Evolutionary conservation across 2,113 vertebrate genomes (phyloP).

Genomic region (Sturnus vulgaris): DNA sequence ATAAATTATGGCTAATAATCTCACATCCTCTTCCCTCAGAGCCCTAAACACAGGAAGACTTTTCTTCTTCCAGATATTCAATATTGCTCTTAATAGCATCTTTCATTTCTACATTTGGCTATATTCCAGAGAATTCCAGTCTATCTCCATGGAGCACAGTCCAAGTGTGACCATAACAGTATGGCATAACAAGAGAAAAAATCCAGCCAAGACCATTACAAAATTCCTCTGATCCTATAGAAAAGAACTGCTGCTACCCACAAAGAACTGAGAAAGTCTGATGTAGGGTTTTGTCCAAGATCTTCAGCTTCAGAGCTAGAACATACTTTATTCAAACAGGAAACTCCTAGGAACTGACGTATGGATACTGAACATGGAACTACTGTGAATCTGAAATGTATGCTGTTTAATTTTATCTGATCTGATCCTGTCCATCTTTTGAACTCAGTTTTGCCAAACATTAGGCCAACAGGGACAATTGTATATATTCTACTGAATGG

Average conservation of each 20-base stretch:
- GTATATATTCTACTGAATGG: not conserved
- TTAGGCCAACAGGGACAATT: not conserved
- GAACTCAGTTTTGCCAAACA: not conserved
- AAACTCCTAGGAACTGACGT: not conserved
- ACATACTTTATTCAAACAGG: not conserved
- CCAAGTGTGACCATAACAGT: not conserved
- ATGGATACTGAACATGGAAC: not conserved
- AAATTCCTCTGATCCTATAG: not conserved
- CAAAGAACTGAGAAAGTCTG: not conserved
- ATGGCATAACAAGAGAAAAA: not conserved
- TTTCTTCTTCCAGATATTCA: constrained; percentile 15
- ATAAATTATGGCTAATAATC: constrained; percentile 33
- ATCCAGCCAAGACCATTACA: not conserved
- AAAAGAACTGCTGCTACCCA: not conserved
- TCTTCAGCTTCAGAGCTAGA: not conserved
- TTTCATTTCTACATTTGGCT: constrained; percentile 13
- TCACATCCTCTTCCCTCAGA: constrained; percentile 23
- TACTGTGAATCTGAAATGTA: not conserved
- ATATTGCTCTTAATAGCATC: not conserved
- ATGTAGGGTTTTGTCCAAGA: not conserved
- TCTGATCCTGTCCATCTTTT: not conserved
- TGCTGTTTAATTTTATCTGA: not conserved
- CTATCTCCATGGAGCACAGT: not conserved
- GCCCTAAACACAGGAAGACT: constrained; percentile 30
- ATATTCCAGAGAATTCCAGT: not conserved